phyloP scores from a whole-genome alignment of 2,888 invertebrate genomes.

The Chymomyza fuscimana region DNA sequence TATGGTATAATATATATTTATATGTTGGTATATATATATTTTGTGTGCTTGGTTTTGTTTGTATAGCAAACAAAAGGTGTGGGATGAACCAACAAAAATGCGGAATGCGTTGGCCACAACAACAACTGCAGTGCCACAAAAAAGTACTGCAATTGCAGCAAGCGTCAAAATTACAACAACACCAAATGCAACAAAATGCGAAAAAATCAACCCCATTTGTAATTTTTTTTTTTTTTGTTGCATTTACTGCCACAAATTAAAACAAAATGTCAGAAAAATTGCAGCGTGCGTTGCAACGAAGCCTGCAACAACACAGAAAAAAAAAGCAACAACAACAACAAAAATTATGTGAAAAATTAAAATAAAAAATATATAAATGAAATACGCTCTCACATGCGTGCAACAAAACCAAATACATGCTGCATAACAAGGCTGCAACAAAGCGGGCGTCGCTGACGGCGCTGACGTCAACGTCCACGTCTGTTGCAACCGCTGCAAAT shows the following conservation, averaged over 20 bases:
- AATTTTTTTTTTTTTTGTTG: constrained; percentile 34
- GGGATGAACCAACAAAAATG: constrained; percentile 71
- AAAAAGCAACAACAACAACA: constrained; percentile 34
- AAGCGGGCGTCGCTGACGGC: constrained; percentile 22
- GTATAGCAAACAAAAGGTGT: constrained; percentile 56
- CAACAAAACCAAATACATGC: constrained; percentile 21
- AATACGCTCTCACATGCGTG: not conserved
- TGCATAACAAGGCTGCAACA: not conserved
- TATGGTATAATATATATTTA: constrained; percentile 7
- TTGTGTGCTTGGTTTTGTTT: constrained; percentile 10
- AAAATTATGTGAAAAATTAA: not conserved
- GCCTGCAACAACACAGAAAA: constrained; percentile 28
- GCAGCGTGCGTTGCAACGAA: constrained; percentile 30
- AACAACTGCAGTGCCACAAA: constrained; percentile 36
- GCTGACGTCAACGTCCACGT: constrained; percentile 13
- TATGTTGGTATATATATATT: not conserved
- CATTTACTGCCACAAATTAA: constrained; percentile 68
- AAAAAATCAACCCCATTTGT: constrained; percentile 66
- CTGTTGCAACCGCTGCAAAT: constrained; percentile 58
- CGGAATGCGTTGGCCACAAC: constrained; percentile 46
- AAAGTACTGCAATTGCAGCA: constrained; percentile 60
- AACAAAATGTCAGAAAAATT: constrained; percentile 75
- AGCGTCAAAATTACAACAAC: constrained; percentile 64
- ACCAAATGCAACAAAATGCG: constrained; percentile 34
- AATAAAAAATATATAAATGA: not conserved